A percentile compares a stretch with the other conserved stretches of the same genome.
phyloP scores from a whole-genome alignment of 2,113 vertebrate genomes.

The Drymodes brunneopygia region DNA sequence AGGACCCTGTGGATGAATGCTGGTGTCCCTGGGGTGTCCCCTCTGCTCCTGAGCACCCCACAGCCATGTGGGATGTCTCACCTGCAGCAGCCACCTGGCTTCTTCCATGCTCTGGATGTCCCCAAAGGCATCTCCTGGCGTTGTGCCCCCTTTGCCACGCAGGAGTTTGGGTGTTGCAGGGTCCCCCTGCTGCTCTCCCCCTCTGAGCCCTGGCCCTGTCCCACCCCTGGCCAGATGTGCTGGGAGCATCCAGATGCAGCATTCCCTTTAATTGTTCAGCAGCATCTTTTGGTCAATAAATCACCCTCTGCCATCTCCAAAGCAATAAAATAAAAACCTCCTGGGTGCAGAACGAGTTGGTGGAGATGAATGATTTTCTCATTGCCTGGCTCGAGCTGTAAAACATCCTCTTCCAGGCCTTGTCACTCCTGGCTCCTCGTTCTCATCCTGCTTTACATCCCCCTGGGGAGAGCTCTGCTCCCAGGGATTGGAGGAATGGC shows the following conservation, averaged over 20 bases:
- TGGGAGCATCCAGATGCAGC: neutral
- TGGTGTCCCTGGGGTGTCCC: fast-evolving
- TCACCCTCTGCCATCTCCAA: neutral
- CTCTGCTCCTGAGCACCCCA: neutral
- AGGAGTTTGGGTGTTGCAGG: neutral
- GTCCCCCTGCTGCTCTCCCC: neutral
- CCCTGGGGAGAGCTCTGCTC: neutral
- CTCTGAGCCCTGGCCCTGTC: neutral
- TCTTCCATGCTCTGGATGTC: too few relatives aligned
- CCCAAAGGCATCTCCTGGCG: neutral
- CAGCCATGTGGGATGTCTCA: neutral
- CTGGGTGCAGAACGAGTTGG: neutral
- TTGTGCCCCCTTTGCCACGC: neutral
- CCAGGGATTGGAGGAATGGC: neutral
- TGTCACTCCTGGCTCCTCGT: neutral
- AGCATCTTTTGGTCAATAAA: constrained; percentile 15
- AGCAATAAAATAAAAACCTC: constrained; percentile 34
- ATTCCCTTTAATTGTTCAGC: neutral
- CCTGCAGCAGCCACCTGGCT: neutral
- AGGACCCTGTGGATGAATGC: neutral
- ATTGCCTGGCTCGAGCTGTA: neutral
- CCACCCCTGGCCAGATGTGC: neutral
- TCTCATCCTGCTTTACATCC: neutral
- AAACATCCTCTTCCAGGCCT: neutral
- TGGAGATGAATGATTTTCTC: constrained; percentile 2